phyloP scores from a whole-genome alignment of 2,113 vertebrate species.

The Hippocampus mohnikei region DNA sequence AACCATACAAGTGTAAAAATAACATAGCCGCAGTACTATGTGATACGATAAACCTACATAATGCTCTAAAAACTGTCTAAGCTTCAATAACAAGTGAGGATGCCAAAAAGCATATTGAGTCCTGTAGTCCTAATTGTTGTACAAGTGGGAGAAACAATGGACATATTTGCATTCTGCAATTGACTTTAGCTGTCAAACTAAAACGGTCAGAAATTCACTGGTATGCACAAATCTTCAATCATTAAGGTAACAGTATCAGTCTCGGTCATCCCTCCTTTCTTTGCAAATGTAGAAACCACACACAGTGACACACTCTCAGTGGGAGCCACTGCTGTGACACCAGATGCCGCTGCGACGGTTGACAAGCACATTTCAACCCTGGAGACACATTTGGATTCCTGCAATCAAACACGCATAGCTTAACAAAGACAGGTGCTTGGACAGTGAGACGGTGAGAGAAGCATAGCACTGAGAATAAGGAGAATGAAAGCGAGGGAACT shows the following conservation, averaged over 20 bases:
- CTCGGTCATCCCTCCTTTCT: neutral
- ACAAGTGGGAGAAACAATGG: neutral
- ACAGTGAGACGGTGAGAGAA: neutral
- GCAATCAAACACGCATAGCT: constrained; percentile 1
- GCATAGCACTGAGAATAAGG: neutral
- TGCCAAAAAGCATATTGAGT: too few species aligned
- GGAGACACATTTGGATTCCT: constrained; percentile 16
- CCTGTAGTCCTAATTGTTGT: too few species aligned
- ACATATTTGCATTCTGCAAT: neutral
- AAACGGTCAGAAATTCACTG: neutral
- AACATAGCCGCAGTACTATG: too few species aligned
- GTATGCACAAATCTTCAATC: neutral
- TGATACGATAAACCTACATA: too few species aligned
- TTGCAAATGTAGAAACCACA: neutral
- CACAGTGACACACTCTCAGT: constrained; percentile 3
- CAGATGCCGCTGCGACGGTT: constrained; percentile 37
- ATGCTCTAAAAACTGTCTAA: too few species aligned
- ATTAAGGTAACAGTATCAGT: neutral
- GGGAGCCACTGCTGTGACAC: constrained; percentile 25
- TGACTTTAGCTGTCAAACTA: neutral
- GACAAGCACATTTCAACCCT: constrained; percentile 32
- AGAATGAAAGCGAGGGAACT: constrained; percentile 13
- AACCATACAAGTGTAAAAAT: too few species aligned
- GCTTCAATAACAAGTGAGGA: too few species aligned
- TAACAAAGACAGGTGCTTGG: constrained; percentile 18